phyloP scores from a whole-genome alignment of 2,797 vertebrate species.

The Enteromius afrohamiltoni region DNA sequence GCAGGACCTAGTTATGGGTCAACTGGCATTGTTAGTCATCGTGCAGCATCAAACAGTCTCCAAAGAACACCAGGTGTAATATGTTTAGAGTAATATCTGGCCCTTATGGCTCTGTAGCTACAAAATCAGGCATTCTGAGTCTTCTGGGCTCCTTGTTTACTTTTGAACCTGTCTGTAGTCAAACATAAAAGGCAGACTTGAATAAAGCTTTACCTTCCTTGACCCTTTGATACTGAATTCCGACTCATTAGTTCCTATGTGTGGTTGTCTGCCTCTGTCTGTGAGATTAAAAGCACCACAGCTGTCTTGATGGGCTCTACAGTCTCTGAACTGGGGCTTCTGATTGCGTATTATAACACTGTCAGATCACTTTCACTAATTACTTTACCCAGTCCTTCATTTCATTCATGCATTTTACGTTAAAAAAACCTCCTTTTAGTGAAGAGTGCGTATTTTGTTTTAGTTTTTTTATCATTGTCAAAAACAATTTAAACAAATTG shows the following conservation, averaged over 20 bases:
- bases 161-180: constrained; percentile 29
- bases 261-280: constrained; percentile 19
- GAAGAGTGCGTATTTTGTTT: background rate
- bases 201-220: constrained; percentile 27
- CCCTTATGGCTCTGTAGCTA: background rate
- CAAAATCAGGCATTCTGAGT: constrained; percentile 32
- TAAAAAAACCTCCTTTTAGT: background rate
- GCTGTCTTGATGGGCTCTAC: background rate
- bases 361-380: constrained; percentile 18
- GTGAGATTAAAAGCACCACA: constrained; percentile 23
- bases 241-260: constrained; percentile 25
- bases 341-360: background rate
- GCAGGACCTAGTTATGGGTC: background rate
- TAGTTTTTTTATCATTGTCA: background rate
- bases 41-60: background rate
- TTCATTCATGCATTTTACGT: background rate
- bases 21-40: background rate
- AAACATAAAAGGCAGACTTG: constrained; percentile 33
- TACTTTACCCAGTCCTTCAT: background rate
- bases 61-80: background rate
- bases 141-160: constrained; percentile 34
- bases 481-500: background rate
- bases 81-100: background rate
- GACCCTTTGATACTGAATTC: constrained; percentile 38
- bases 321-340: constrained; percentile 22